Conservation (phyloP, 2,113 vertebrate genomes). For the Condylura cristata region DNA sequence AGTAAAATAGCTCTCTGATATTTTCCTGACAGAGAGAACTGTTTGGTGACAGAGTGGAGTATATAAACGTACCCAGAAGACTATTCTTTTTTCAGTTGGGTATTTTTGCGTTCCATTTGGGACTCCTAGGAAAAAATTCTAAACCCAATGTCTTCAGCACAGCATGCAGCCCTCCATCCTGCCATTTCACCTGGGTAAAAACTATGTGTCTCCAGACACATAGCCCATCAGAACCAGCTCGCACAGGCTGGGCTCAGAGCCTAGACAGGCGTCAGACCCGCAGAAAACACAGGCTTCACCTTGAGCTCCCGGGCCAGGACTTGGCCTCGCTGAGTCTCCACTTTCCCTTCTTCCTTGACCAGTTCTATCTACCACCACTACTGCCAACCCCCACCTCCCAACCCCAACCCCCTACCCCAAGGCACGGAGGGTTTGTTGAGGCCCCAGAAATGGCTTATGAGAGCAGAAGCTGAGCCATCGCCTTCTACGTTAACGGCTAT, state of each 20-base stretch:
- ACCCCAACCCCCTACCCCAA: no score
- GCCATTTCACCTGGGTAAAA: background rate
- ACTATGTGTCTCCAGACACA: background rate
- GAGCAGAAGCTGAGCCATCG: background rate
- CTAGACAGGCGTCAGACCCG: background rate
- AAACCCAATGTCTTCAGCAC: background rate
- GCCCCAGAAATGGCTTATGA: no score
- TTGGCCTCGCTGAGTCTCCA: background rate
- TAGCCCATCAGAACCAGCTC: background rate
- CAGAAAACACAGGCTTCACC: rapidly evolving
- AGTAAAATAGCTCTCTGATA: background rate
- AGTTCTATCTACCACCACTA: no score
- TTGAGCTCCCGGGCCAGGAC: background rate
- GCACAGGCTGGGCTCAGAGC: background rate
- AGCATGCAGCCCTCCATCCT: background rate
- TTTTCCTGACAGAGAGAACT: background rate
- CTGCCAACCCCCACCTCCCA: no score
- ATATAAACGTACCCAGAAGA: background rate
- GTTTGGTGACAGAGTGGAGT: background rate
- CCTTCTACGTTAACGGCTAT: background rate
- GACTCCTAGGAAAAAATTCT: slow-evolving; percentile 30
- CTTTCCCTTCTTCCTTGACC: background rate
- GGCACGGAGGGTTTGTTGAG: no score
- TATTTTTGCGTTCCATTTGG: background rate
- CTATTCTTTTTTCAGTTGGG: background rate